phyloP scores from a whole-genome alignment of 2,113 vertebrate species.

The Peromyscus californicus region DNA sequence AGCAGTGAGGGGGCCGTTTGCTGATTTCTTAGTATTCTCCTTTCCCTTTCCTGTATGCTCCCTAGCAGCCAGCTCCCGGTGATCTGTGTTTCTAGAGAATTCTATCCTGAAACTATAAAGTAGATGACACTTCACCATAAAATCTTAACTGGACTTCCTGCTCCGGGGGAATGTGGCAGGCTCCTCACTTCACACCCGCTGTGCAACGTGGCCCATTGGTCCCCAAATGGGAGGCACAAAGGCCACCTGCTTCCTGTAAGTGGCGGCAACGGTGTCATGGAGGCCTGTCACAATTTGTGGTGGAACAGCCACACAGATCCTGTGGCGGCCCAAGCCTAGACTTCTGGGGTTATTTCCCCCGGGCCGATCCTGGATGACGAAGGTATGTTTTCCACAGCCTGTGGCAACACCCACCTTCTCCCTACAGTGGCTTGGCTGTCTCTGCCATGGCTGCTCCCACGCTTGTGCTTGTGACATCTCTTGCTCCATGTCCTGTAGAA shows the following conservation, averaged over 20 bases:
- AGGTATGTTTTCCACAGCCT: neutral
- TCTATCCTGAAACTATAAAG: neutral
- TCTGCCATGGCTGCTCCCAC: neutral
- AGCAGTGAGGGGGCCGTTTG: neutral
- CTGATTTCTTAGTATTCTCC: neutral
- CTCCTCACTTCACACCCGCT: neutral
- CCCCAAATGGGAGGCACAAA: rapidly evolving
- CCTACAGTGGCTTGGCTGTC: rapidly evolving
- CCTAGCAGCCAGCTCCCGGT: too few species aligned
- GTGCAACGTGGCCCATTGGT: neutral
- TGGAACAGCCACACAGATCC: neutral
- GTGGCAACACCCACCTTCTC: neutral
- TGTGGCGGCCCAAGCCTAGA: neutral
- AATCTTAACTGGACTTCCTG: neutral
- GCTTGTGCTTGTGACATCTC: neutral
- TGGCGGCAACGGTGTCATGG: rapidly evolving
- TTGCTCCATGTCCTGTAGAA: neutral
- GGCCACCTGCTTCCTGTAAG: too few species aligned
- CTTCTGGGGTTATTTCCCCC: too few species aligned
- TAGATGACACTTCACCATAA: neutral
- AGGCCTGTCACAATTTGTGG: neutral
- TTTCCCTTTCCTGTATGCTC: neutral
- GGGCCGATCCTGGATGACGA: neutral
- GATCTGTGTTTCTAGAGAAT: neutral
- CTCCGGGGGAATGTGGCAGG: neutral